Percentiles rank a stretch among this genome's conserved stretches.
Evolutionary conservation across 1,140 invertebrate species (phyloP).

Genomic region (Ephestia elutella): DNA sequence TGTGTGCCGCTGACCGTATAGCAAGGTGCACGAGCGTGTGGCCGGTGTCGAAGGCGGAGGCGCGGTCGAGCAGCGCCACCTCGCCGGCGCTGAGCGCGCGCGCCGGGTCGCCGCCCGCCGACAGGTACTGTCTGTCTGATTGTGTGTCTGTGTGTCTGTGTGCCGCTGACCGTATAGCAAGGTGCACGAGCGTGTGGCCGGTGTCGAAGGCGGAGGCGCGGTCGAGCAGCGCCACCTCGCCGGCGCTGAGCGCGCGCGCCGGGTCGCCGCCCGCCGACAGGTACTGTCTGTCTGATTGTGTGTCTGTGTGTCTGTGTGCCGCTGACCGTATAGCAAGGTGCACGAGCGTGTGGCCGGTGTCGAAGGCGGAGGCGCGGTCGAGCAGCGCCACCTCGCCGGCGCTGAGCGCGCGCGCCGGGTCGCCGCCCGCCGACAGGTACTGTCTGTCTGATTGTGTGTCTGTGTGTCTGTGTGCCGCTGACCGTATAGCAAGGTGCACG

Average conservation of each 20-base stretch:
- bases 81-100: slow-evolving; percentile 91
- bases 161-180: slow-evolving; percentile 91
- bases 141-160: no score
- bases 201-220: slow-evolving; percentile 94
- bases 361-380: slow-evolving; percentile 93
- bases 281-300: no score
- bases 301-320: no score
- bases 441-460: no score
- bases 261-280: slow-evolving; percentile 91
- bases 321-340: slow-evolving; percentile 92
- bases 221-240: slow-evolving; percentile 90
- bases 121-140: slow-evolving; percentile 86
- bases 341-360: slow-evolving; percentile 93
- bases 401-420: slow-evolving; percentile 91
- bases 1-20: slow-evolving; percentile 87
- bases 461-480: background rate
- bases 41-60: slow-evolving; percentile 94
- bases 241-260: slow-evolving; percentile 88
- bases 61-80: slow-evolving; percentile 88
- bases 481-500: slow-evolving; percentile 95
- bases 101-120: slow-evolving; percentile 90
- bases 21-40: slow-evolving; percentile 96
- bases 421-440: slow-evolving; percentile 90
- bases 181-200: slow-evolving; percentile 94
- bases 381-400: slow-evolving; percentile 89